A percentile compares a stretch with the other conserved stretches of the same genome.
Conservation (phyloP, 1,140 invertebrate genomes). For the Eupeodes corollae region DNA sequence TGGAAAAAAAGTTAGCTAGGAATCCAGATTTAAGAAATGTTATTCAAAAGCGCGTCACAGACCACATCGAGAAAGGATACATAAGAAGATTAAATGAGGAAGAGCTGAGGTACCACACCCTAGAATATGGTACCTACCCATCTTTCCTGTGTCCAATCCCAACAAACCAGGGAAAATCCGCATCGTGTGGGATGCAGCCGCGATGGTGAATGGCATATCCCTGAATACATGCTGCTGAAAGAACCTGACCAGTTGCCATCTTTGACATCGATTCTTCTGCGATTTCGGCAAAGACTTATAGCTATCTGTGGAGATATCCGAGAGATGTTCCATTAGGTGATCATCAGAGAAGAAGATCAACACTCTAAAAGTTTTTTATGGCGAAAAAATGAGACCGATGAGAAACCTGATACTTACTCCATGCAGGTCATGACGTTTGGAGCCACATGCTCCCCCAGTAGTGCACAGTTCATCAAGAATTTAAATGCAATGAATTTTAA, state of each 20-base stretch:
- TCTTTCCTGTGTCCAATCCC: conserved; percentile 16
- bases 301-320: conserved; percentile 19
- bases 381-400: too few species aligned
- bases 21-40: too few species aligned
- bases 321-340: conserved; percentile 37
- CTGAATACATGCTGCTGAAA: conserved; percentile 14
- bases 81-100: neutral
- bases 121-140: conserved; percentile 19
- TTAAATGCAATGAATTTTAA: too few species aligned
- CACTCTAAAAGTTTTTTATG: too few species aligned
- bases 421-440: too few species aligned
- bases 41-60: too few species aligned
- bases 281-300: neutral
- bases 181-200: conserved; percentile 19
- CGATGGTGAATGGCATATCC: conserved; percentile 6
- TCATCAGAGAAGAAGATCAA: too few species aligned
- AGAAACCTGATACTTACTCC: too few species aligned
- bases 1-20: too few species aligned
- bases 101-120: neutral
- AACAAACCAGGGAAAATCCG: conserved; percentile 17
- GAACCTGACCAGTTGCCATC: conserved; percentile 4
- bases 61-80: too few species aligned
- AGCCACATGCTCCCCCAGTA: too few species aligned
- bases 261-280: neutral
- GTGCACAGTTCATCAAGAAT: too few species aligned